phyloP scores from a whole-genome alignment of 2,888 invertebrate genomes.

The Drosophila mulleri region DNA sequence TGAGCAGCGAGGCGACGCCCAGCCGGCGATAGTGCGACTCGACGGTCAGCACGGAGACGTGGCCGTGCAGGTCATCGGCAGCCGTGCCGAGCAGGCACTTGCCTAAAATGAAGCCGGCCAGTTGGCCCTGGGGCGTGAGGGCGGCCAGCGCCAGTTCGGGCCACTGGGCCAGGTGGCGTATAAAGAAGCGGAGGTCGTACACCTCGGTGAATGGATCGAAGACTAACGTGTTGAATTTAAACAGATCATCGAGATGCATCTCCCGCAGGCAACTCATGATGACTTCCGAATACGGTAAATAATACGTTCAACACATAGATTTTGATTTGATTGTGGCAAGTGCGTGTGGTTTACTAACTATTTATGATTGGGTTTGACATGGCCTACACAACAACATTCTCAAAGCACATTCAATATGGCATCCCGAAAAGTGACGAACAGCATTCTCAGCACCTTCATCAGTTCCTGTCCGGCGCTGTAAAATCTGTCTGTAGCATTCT shows the following conservation, averaged over 20 bases:
- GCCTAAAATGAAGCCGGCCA: conserved; percentile 62
- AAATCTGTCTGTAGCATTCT: not conserved
- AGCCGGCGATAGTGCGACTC: conserved; percentile 50
- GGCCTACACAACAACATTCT: not conserved
- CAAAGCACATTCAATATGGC: conserved; percentile 3
- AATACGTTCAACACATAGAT: conserved; percentile 21
- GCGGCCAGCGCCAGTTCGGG: conserved; percentile 57
- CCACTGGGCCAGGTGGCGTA: conserved; percentile 53
- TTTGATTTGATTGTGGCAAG: conserved; percentile 34
- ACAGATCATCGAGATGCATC: conserved; percentile 59
- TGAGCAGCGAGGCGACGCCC: conserved; percentile 60
- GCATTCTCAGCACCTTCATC: not conserved
- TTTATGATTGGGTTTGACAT: not conserved
- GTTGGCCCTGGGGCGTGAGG: conserved; percentile 23
- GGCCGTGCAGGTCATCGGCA: conserved; percentile 34
- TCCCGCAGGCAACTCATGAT: conserved; percentile 56
- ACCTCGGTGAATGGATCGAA: conserved; percentile 63
- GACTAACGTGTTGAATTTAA: conserved; percentile 63
- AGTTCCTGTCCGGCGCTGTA: conserved; percentile 10
- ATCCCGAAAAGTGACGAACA: conserved; percentile 1
- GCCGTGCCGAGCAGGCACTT: conserved; percentile 19
- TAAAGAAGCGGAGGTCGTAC: conserved; percentile 54
- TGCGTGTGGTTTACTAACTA: conserved; percentile 7
- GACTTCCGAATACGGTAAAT: not conserved
- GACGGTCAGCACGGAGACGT: conserved; percentile 57